Evolutionary conservation across 92 coral and sea anemone species (phyloP), one percentile per base, ranked within the genome.

Genomic region (Umimayanthus chanpuru): DNA sequence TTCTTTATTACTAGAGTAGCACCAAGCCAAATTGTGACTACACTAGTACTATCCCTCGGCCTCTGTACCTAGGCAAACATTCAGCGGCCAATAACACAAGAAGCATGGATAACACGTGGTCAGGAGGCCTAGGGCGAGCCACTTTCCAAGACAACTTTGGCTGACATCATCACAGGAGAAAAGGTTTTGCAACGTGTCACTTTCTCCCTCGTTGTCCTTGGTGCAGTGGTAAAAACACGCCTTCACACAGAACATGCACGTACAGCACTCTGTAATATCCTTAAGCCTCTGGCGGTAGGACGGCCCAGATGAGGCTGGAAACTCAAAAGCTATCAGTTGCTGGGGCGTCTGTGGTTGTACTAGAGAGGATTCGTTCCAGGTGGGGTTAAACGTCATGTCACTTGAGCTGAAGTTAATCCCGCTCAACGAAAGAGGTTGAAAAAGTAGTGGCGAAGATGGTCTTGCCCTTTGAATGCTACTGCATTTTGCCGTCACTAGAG

Each of bases 191-290:
- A 47, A 7, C 25, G 11, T n/a, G 16, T 25, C 67, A 44, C 76
- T 80, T 14, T 61, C 71, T 40, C 41, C 41, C 6, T 81, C 82
- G 12, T 77, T 56, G 67, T 85, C 77, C 74, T 90, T 86, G 30
- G 81, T 73, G 50, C 89, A 90, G 73, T 90, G 92, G 30, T 90
- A 85, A 49, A 79, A 68, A 70, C 85, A 53, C 5, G 89, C 85
- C 47, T 85, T 90, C 21, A 90, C 92, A 56, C 89, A 85, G 73
- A 67, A 90, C 92, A 90, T 85, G 49, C 92, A 90, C 14, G 92
- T 90, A 66, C 92, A 85, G 41, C 82, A 85, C 12, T 90, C 92
- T 2, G 50, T 32, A 29, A 47, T 47, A 16, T 80, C 28, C 15
- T 9, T 12, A 11, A 80, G 66, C 44, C 30, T 80, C 84, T 80